These are phyloP conservation scores for Manis javanica DNA, from an alignment of 2,797 vertebrate genomes.

Conservation along the genomic window DNA sequence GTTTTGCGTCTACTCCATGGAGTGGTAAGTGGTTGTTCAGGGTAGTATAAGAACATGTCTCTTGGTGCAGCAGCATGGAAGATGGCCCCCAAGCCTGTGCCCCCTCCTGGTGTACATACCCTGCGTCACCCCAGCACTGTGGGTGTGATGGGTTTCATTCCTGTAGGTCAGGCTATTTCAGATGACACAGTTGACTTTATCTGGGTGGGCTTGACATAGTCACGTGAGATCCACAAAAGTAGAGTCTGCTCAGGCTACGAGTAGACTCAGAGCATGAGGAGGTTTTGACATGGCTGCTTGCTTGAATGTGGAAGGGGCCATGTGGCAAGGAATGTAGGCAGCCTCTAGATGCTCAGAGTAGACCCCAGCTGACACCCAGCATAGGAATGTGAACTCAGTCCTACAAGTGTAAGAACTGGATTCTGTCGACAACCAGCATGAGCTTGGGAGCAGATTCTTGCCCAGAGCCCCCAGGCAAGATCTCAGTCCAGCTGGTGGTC, in stretches of 20 bases:
- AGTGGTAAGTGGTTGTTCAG: not conserved
- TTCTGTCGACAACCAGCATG: not conserved
- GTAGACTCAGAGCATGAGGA: not conserved
- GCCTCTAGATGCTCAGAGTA: not conserved
- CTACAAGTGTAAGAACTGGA: not conserved
- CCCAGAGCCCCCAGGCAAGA: not conserved
- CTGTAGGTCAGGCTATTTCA: not conserved
- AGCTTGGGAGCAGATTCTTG: not conserved
- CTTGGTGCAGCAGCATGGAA: no score
- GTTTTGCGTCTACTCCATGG: not conserved
- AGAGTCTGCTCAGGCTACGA: not conserved
- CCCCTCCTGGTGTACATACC: rapidly evolving
- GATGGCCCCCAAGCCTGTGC: not conserved
- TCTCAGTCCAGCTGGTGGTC: not conserved
- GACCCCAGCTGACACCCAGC: not conserved
- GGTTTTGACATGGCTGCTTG: not conserved
- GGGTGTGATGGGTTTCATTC: no score
- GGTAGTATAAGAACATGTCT: not conserved
- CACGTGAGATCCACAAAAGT: not conserved
- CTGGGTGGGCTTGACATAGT: not conserved
- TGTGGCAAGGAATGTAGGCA: not conserved
- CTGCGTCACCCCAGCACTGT: not conserved
- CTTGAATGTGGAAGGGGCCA: rapidly evolving
- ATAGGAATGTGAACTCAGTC: no score
- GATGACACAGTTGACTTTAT: not conserved